These are phyloP conservation scores for Rallus crepitans DNA, from an alignment of 2,797 vertebrate genomes.

Conservation along the genomic window DNA sequence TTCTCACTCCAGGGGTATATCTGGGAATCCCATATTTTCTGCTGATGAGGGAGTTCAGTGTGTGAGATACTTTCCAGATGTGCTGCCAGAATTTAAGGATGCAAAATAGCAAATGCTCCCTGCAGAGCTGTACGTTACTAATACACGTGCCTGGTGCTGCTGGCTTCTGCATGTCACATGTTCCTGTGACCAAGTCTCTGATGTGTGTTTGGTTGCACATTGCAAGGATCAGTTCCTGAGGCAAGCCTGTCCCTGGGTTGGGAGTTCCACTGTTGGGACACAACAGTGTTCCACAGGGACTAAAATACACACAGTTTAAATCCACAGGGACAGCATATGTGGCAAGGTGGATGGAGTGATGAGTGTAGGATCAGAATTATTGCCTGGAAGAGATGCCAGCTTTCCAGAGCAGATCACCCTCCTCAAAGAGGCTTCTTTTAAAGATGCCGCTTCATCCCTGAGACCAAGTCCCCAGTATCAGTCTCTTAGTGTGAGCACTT, in stretches of 20 bases:
- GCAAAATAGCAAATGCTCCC: not conserved
- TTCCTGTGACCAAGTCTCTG: not conserved
- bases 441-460: not conserved
- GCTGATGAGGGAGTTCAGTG: not conserved
- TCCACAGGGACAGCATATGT: not conserved
- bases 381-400: not conserved
- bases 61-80: not conserved
- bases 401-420: not conserved
- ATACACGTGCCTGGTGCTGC: not conserved
- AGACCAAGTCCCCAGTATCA: not conserved
- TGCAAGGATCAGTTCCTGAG: not conserved
- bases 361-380: not conserved
- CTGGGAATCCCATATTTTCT: fast-evolving
- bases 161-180: not conserved
- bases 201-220: not conserved
- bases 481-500: not conserved
- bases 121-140: not conserved
- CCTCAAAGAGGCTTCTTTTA: not conserved
- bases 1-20: not conserved
- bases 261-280: not conserved
- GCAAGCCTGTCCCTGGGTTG: not conserved
- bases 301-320: not conserved
- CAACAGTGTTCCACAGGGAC: not conserved
- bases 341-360: not conserved
- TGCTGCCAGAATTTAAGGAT: not conserved